Evolutionary conservation across 2,113 vertebrate species (phyloP).

Genomic region (Sinosuthora webbiana): DNA sequence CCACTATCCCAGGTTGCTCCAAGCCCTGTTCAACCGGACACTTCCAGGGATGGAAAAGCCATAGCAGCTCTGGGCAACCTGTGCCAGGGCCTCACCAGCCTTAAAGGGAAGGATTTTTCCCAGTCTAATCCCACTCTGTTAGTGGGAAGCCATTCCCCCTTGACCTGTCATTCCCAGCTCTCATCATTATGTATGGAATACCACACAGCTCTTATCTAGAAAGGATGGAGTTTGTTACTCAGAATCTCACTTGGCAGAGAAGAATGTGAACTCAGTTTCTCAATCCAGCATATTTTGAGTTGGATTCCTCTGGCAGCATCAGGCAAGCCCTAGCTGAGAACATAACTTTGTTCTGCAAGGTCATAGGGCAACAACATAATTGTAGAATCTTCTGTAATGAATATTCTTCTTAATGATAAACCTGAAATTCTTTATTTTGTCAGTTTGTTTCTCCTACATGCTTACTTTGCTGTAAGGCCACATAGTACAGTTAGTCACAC

Average conservation of each 20-base stretch:
- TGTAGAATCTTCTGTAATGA: constrained; percentile 15
- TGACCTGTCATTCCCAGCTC: not conserved
- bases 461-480: not conserved
- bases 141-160: not conserved
- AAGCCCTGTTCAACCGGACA: fast-evolving
- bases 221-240: not conserved
- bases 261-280: not conserved
- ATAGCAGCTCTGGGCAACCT: not conserved
- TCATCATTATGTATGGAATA: not conserved
- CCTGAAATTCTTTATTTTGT: not conserved
- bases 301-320: not conserved
- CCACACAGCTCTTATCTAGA: fast-evolving
- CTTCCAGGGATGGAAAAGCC: not conserved
- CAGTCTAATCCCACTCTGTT: not conserved
- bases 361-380: not conserved
- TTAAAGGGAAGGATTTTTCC: not conserved
- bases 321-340: not conserved
- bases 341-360: not conserved
- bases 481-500: not conserved
- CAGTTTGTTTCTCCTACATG: not conserved
- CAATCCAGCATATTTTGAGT: not conserved
- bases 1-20: not conserved
- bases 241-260: not conserved
- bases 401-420: constrained; percentile 11
- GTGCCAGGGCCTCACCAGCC: not conserved